These are phyloP conservation scores for Pogonocherus hispidulus DNA, from an alignment of 2,888 invertebrate species.

Conservation along the genomic window DNA sequence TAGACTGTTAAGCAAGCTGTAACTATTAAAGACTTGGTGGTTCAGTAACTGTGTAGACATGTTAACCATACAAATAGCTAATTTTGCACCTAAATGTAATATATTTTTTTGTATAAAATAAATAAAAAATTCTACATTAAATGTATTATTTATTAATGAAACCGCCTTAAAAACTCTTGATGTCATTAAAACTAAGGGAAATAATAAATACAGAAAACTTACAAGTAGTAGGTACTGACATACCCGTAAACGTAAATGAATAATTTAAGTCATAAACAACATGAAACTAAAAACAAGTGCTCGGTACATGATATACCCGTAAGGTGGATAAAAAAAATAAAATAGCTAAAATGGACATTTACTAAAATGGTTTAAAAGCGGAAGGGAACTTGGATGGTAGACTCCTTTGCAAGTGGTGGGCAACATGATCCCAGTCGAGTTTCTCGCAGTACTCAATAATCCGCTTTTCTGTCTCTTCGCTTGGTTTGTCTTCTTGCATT, in stretches of 20 bases:
- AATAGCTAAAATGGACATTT: slow-evolving; percentile 2
- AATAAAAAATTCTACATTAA: slow-evolving; percentile 9
- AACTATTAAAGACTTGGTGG: slow-evolving; percentile 19
- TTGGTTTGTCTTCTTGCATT: slow-evolving; percentile 85
- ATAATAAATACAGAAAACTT: slow-evolving; percentile 17
- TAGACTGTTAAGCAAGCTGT: slow-evolving; percentile 17
- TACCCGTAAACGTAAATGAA: slow-evolving; percentile 22
- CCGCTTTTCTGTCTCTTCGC: slow-evolving; percentile 80
- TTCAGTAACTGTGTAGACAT: slow-evolving; percentile 18
- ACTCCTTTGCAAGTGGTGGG: slow-evolving; percentile 71
- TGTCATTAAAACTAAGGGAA: background rate
- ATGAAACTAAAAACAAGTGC: slow-evolving; percentile 17
- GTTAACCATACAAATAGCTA: slow-evolving; percentile 24
- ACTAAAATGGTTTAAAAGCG: slow-evolving; percentile 79
- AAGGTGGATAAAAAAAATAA: slow-evolving; percentile 18
- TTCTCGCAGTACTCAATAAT: slow-evolving; percentile 75
- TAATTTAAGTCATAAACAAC: slow-evolving; percentile 5
- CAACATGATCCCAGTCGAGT: slow-evolving; percentile 82
- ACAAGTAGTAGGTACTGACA: slow-evolving; percentile 18
- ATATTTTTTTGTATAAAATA: slow-evolving; percentile 29
- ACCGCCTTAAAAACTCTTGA: background rate
- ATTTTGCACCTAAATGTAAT: slow-evolving; percentile 30
- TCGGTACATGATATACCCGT: slow-evolving; percentile 41
- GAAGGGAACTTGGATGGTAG: slow-evolving; percentile 79
- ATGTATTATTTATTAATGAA: background rate